phyloP scores from a whole-genome alignment of 1,140 invertebrate species.

The Acromyrmex echinatior region DNA sequence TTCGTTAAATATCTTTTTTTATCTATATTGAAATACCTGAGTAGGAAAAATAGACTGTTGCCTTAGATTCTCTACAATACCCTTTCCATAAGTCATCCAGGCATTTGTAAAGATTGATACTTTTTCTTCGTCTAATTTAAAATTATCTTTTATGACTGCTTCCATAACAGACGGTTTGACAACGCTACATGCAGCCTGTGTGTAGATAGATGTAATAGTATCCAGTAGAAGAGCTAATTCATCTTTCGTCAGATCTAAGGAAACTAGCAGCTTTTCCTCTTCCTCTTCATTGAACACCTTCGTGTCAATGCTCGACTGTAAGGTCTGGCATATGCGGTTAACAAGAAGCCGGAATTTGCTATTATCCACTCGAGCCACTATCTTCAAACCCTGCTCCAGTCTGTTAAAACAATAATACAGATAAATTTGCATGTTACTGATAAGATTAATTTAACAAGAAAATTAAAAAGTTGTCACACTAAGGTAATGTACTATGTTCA shows the following conservation, averaged over 20 bases:
- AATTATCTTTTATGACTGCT: slow-evolving; percentile 77
- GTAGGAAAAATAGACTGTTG: slow-evolving; percentile 81
- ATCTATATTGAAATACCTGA: slow-evolving; percentile 73
- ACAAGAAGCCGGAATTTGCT: slow-evolving; percentile 82
- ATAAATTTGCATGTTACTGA: neutral
- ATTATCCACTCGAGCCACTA: slow-evolving; percentile 78
- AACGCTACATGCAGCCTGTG: slow-evolving; percentile 79
- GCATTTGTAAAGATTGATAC: slow-evolving; percentile 77
- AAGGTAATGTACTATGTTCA: neutral
- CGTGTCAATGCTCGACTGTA: slow-evolving; percentile 68
- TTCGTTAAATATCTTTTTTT: neutral
- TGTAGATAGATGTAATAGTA: slow-evolving; percentile 78
- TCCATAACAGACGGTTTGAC: slow-evolving; percentile 78
- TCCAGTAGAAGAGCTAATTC: slow-evolving; percentile 78
- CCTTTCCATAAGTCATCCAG: slow-evolving; percentile 81
- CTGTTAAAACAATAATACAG: slow-evolving; percentile 64
- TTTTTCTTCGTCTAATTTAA: slow-evolving; percentile 79
- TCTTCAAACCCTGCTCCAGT: slow-evolving; percentile 76
- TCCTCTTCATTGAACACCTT: slow-evolving; percentile 81
- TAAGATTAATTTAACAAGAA: neutral
- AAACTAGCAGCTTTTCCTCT: slow-evolving; percentile 82
- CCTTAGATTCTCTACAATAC: slow-evolving; percentile 78
- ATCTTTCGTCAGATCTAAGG: slow-evolving; percentile 78
- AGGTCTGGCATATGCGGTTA: slow-evolving; percentile 80
- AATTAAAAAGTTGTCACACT: neutral